Conservation (phyloP, 1,140 invertebrate species). For the Zaprionus africanus region DNA sequence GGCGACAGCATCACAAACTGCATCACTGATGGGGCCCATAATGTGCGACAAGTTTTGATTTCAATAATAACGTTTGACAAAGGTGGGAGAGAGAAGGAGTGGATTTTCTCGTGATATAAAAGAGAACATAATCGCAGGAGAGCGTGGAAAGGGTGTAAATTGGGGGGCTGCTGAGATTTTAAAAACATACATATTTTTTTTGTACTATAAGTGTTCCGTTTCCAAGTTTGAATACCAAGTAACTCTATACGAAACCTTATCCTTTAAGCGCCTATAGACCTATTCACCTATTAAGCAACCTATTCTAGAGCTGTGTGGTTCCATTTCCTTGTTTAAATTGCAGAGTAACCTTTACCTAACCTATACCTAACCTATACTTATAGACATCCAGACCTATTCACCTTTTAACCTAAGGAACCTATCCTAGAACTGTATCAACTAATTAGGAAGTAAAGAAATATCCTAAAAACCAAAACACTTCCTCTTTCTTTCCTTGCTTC, state of each 20-base stretch:
- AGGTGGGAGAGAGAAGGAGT: background rate
- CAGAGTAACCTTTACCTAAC: no score
- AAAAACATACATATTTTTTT: background rate
- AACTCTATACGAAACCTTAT: no score
- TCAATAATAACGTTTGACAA: background rate
- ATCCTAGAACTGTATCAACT: background rate
- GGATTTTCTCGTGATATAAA: background rate
- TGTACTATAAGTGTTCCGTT: background rate
- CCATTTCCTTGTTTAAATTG: no score
- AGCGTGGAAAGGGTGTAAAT: background rate
- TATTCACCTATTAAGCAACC: no score
- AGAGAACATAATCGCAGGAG: background rate
- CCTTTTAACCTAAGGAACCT: no score
- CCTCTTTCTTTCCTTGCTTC: background rate
- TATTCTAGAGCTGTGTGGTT: background rate
- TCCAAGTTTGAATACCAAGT: background rate
- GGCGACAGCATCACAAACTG: constrained; percentile 4
- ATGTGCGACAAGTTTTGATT: constrained; percentile 2
- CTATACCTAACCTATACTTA: background rate
- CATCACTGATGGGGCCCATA: background rate
- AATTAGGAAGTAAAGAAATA: no score
- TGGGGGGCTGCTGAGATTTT: background rate
- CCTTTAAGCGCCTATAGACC: background rate
- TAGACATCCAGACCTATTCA: no score
- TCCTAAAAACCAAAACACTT: no score